Base-by-base conservation (phyloP, 2,888 invertebrate species). In the Eupithecia tripunctaria region DNA sequence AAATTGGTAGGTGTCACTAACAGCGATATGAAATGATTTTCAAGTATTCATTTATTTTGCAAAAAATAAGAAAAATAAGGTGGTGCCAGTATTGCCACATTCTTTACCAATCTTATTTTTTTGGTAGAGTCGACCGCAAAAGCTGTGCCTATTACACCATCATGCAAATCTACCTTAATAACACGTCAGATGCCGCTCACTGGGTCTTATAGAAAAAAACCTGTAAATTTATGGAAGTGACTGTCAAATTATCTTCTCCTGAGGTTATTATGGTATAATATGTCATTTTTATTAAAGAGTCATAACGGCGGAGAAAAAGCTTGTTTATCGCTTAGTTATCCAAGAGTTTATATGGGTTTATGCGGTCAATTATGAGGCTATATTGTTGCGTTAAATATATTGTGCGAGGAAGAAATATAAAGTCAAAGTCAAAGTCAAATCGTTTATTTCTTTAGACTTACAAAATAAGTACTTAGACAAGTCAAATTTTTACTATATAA, bases 231-330 rank as follows among this genome's bases (percentile, higher is more conserved):
- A 91, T 86, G 86, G 81, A 84, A 88, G 88, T 84, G 84, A 86
- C 87, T 89, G 88, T 91, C 90, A 90, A 88, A 90, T 91, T 89
- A 89, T 87, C 86, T 86, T 86, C 86, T 82, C 82, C 75, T 76
- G 79, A 82, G 77, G 86, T 87, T 88, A 88, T 89, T 90, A 89
- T 87, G 51, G 51, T 4, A 25, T 25, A 56, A 85, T 86, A 83
- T 86, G 86, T 86, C 84, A 85, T 81, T 81, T 85, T 83, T 83
- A 80, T 82, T 81, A 79, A 79, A 80, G 82, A 70, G 65, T 71
- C 62, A 60, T 73, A 75, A 77, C 38, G 72, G 68, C 43, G 68
- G 59, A 70, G 68, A 71, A 67, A 70, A 65, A 68, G 29, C 56
- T 68, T 72, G 70, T 74, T 78, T 78, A 76, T 73, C 51, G 63